phyloP scores from a whole-genome alignment of 2,113 vertebrate genomes.

The Pollachius pollachius region DNA sequence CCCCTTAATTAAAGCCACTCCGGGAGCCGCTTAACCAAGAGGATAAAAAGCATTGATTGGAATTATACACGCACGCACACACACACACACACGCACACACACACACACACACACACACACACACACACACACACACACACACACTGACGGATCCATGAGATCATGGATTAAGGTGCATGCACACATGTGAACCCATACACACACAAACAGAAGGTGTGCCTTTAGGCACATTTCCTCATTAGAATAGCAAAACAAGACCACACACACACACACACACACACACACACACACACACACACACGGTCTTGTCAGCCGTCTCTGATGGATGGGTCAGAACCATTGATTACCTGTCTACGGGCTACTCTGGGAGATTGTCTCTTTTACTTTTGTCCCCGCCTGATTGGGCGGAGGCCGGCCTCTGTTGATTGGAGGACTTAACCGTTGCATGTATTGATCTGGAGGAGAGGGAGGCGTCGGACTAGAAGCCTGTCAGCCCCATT shows the following conservation, averaged over 20 bases:
- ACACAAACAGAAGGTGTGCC: neutral
- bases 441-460: conserved; percentile 41
- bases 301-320: neutral
- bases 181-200: conserved; percentile 19
- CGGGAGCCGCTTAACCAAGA: conserved; percentile 61
- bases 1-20: conserved; percentile 67
- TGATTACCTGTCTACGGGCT: conserved; percentile 49
- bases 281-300: conserved; percentile 11
- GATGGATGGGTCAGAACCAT: conserved; percentile 55
- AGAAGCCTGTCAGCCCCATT: conserved; percentile 10
- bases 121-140: too few species aligned
- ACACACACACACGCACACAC: neutral
- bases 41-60: conserved; percentile 64
- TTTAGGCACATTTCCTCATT: too few species aligned
- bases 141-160: neutral
- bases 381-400: conserved; percentile 36
- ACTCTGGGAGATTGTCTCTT: conserved; percentile 44
- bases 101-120: too few species aligned
- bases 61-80: conserved; percentile 42
- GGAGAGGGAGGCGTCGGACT: conserved; percentile 18
- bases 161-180: neutral
- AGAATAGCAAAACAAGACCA: neutral
- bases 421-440: conserved; percentile 56
- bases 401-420: conserved; percentile 22
- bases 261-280: conserved; percentile 39